Conservation (phyloP, 2,888 invertebrate genomes). For the Megastigmus dorsalis region DNA sequence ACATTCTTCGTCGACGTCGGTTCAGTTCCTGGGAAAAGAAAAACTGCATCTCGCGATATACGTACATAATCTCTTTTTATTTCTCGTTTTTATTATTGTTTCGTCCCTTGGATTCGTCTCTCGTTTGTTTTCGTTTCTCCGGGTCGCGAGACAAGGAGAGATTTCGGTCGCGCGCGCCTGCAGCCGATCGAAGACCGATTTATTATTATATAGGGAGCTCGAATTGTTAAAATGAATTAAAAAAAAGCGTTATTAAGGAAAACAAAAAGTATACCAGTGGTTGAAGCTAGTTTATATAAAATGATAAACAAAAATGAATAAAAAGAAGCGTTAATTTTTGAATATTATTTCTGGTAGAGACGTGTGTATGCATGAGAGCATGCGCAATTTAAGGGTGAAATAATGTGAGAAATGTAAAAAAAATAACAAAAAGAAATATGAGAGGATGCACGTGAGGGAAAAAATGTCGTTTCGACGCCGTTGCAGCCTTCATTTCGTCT, state of each 20-base stretch:
- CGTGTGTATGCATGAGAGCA: slow-evolving; percentile 34
- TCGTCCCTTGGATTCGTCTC: too few species aligned
- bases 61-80: background rate
- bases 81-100: slow-evolving; percentile 19
- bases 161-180: slow-evolving; percentile 58
- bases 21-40: slow-evolving; percentile 46
- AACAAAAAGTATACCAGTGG: slow-evolving; percentile 61
- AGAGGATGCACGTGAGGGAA: background rate
- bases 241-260: slow-evolving; percentile 38
- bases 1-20: slow-evolving; percentile 46
- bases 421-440: background rate
- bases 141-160: slow-evolving; percentile 51
- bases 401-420: slow-evolving; percentile 5
- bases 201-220: slow-evolving; percentile 53
- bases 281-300: slow-evolving; percentile 61
- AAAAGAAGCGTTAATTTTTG: slow-evolving; percentile 49
- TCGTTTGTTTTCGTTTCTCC: slow-evolving; percentile 12
- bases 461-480: slow-evolving; percentile 47
- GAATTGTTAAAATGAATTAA: slow-evolving; percentile 52
- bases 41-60: slow-evolving; percentile 12
- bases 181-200: slow-evolving; percentile 63
- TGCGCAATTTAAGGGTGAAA: background rate
- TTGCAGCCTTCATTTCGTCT: slow-evolving; percentile 64
- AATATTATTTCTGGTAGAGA: slow-evolving; percentile 48
- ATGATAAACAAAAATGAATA: slow-evolving; percentile 43